phyloP scores from a whole-genome alignment of 2,797 vertebrate species.

The Silurus lanzhouensis region DNA sequence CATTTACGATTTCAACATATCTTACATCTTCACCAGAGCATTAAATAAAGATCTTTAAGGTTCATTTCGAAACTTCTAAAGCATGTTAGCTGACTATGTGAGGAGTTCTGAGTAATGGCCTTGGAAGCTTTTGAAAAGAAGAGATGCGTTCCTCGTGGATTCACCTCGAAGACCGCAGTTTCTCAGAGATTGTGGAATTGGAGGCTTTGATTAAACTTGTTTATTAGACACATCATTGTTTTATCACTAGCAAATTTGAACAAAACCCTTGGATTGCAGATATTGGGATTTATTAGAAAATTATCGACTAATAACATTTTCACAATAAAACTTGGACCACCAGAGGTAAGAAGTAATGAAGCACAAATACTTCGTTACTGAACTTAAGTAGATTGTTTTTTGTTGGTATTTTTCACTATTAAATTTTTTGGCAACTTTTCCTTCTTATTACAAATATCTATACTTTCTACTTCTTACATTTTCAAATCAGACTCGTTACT shows the following conservation, averaged over 20 bases:
- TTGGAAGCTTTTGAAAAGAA: slow-evolving; percentile 15
- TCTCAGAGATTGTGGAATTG: neutral
- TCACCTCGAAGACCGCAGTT: slow-evolving; percentile 9
- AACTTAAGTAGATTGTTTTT: too few species aligned
- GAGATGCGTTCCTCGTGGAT: slow-evolving; percentile 18
- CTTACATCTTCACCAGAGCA: neutral
- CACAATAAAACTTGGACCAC: neutral
- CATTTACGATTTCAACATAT: slow-evolving; percentile 16
- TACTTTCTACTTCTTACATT: too few species aligned
- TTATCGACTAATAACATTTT: too few species aligned
- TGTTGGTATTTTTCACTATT: too few species aligned
- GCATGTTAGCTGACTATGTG: neutral
- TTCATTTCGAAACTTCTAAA: slow-evolving; percentile 12
- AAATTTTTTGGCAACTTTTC: too few species aligned
- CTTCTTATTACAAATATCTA: too few species aligned
- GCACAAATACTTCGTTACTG: too few species aligned
- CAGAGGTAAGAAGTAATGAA: too few species aligned
- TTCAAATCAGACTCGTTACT: too few species aligned
- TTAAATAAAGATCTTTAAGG: slow-evolving; percentile 23
- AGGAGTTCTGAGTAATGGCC: neutral
- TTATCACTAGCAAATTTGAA: neutral
- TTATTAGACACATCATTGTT: neutral
- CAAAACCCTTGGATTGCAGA: neutral
- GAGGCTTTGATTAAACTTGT: slow-evolving; percentile 20
- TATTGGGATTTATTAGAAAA: neutral